Evolutionary conservation across 2,797 vertebrate species (phyloP).

Genomic region (Lindbergichthys nudifrons): DNA sequence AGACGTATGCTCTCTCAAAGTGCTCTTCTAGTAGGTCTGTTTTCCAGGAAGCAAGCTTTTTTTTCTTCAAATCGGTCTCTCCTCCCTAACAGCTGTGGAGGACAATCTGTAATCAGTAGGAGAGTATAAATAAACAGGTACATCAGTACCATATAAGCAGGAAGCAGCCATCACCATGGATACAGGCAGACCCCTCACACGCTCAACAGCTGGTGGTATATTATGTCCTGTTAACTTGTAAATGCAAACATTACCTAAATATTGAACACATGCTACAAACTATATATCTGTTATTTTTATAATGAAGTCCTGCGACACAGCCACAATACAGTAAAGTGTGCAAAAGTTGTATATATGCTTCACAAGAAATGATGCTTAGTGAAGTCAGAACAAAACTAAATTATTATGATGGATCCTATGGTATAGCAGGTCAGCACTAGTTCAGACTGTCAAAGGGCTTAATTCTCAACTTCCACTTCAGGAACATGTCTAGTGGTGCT

Average conservation of each 20-base stretch:
- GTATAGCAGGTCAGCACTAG: not conserved
- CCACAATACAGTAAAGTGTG: not conserved
- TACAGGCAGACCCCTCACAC: not conserved
- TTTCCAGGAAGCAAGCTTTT: not conserved
- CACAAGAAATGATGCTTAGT: not conserved
- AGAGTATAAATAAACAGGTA: constrained; percentile 31
- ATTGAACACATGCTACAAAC: not conserved
- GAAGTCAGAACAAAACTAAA: not conserved
- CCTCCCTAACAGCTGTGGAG: constrained; percentile 21
- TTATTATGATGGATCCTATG: not conserved
- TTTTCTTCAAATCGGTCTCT: constrained; percentile 17
- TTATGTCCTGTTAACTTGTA: constrained; percentile 17
- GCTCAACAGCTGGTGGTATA: not conserved
- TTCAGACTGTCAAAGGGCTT: not conserved
- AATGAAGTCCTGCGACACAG: not conserved
- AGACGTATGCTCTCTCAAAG: no score
- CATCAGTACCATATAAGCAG: not conserved
- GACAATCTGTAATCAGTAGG: constrained; percentile 2
- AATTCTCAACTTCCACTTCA: not conserved
- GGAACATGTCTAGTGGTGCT: not conserved
- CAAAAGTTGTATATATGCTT: not conserved
- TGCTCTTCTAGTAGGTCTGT: not conserved
- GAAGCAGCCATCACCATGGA: constrained; percentile 1
- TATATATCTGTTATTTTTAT: not conserved
- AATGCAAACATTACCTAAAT: constrained; percentile 10